Percentiles rank a stretch among this genome's conserved stretches.
Conservation (phyloP, 2,888 invertebrate genomes). For the Acrobasis consociella region DNA sequence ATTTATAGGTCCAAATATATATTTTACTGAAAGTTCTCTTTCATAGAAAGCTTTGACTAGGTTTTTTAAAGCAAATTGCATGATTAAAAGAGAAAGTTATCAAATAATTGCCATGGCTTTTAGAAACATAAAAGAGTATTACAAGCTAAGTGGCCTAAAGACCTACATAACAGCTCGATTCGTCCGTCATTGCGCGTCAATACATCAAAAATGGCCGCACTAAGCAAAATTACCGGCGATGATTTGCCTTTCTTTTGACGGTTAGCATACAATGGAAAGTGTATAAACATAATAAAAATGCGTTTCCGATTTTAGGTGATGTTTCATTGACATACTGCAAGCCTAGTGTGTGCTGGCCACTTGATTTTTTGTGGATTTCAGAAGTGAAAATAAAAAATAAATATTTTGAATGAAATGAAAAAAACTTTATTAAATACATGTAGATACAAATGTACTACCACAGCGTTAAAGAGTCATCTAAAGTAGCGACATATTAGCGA, state of each 20-base stretch:
- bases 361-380: too few species aligned
- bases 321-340: background rate
- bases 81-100: background rate
- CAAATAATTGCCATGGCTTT: slow-evolving; percentile 6
- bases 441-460: too few species aligned
- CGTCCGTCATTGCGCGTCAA: background rate
- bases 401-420: too few species aligned
- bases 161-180: slow-evolving; percentile 9
- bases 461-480: too few species aligned
- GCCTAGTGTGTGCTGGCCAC: too few species aligned
- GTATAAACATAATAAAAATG: slow-evolving; percentile 2
- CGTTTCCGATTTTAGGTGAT: background rate
- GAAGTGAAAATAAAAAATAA: too few species aligned
- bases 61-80: background rate
- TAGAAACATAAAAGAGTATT: slow-evolving; percentile 6
- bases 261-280: slow-evolving; percentile 11
- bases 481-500: too few species aligned
- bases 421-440: too few species aligned
- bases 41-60: too few species aligned
- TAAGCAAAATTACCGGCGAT: slow-evolving; percentile 9
- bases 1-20: too few species aligned
- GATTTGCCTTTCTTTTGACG: slow-evolving; percentile 7
- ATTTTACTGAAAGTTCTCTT: too few species aligned
- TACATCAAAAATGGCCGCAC: background rate
- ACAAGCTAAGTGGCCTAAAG: slow-evolving; percentile 16